Conservation (phyloP, 2,113 vertebrate genomes). For the Phyllostomus hastatus region DNA sequence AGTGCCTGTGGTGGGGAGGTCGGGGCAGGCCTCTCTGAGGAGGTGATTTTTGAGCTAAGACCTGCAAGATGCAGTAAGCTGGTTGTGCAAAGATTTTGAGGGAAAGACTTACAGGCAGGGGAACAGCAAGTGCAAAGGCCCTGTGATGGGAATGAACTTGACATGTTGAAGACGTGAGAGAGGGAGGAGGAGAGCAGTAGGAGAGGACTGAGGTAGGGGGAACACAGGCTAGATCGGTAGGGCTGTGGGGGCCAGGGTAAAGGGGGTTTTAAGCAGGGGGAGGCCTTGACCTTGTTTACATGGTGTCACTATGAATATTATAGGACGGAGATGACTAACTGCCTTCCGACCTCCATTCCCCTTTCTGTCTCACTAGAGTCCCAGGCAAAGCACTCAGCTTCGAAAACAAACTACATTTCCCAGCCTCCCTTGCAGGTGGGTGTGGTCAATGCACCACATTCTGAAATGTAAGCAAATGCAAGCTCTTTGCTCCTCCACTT, state of each 20-base stretch:
- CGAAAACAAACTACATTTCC: slow-evolving; percentile 11
- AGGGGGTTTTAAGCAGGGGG: neutral
- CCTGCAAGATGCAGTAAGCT: neutral
- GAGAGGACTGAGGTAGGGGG: neutral
- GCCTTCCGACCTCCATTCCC: neutral
- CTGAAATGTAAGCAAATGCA: neutral
- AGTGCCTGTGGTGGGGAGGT: neutral
- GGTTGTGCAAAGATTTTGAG: neutral
- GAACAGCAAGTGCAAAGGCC: neutral
- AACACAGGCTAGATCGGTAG: no score
- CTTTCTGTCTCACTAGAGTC: neutral
- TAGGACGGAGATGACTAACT: neutral
- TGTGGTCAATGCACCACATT: neutral
- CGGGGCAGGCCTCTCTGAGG: neutral
- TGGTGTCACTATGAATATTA: neutral
- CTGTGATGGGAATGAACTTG: neutral
- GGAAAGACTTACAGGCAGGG: neutral
- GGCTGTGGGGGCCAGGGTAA: neutral
- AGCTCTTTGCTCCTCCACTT: neutral
- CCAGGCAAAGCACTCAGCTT: neutral
- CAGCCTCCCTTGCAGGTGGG: neutral
- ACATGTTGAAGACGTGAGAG: neutral
- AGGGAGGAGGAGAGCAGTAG: neutral
- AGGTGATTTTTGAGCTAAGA: neutral
- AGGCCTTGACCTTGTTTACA: neutral